Percentiles rank a stretch among this genome's conserved stretches.
Conservation (phyloP, 2,888 invertebrate genomes). For the Chymomyza procnemis region DNA sequence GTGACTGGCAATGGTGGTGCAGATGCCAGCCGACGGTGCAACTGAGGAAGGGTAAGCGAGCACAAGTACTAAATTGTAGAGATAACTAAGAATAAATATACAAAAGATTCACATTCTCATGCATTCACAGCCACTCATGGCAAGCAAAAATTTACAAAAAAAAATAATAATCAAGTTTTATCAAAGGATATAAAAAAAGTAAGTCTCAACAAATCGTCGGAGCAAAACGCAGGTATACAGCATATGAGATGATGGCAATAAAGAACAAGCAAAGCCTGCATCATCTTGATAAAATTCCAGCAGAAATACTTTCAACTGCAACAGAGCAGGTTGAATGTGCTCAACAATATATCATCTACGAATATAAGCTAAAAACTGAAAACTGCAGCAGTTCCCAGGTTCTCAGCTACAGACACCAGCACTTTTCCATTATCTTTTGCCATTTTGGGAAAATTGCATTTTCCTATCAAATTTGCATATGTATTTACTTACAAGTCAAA, state of each 20-base stretch:
- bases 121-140: too few species aligned
- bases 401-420: neutral
- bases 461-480: neutral
- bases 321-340: neutral
- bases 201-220: too few species aligned
- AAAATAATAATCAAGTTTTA: neutral
- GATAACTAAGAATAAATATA: neutral
- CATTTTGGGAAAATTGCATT: neutral
- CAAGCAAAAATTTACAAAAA: neutral
- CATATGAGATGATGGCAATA: neutral
- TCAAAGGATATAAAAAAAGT: neutral
- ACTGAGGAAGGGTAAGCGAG: slow-evolving; percentile 76
- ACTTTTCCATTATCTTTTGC: neutral
- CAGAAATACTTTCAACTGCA: neutral
- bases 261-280: neutral
- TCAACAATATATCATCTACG: neutral
- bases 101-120: neutral
- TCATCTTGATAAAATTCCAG: neutral
- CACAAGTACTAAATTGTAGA: slow-evolving; percentile 7
- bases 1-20: slow-evolving; percentile 25
- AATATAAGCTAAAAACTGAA: neutral
- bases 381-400: neutral
- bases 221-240: neutral
- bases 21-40: slow-evolving; percentile 38
- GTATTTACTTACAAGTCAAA: too few species aligned